A percentile compares a stretch with the other conserved stretches of the same genome.
phyloP scores from a whole-genome alignment of 2,113 vertebrate species.

The Ellobius talpinus region DNA sequence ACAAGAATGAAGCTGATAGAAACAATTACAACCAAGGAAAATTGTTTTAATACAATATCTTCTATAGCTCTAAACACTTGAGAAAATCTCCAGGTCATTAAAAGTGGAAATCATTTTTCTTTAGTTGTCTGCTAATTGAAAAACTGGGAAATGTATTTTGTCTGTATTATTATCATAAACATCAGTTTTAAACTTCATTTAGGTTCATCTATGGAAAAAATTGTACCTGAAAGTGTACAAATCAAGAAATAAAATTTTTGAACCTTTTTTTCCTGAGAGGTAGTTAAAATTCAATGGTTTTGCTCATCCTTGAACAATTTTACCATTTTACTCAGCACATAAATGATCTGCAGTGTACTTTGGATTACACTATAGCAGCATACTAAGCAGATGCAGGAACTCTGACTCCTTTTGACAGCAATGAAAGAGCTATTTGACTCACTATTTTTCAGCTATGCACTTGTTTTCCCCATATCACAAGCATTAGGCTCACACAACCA shows the following conservation, averaged over 20 bases:
- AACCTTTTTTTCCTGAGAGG: conserved; percentile 20
- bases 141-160: neutral
- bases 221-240: neutral
- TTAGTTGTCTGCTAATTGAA: conserved; percentile 15
- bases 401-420: neutral
- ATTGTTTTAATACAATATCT: neutral
- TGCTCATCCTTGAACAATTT: conserved; percentile 32
- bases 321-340: conserved; percentile 33
- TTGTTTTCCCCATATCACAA: conserved; percentile 44
- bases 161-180: conserved; percentile 6
- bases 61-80: neutral
- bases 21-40: neutral
- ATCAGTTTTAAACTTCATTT: conserved; percentile 28
- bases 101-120: conserved; percentile 43
- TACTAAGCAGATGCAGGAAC: conserved; percentile 2
- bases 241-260: conserved; percentile 26
- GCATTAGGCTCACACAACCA: conserved; percentile 30
- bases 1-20: neutral
- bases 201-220: neutral
- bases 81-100: conserved; percentile 16
- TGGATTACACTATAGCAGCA: neutral
- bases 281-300: conserved; percentile 5
- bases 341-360: neutral
- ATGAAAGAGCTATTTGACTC: conserved; percentile 26
- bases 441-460: conserved; percentile 32